Evolutionary conservation across 2,113 vertebrate species (phyloP).

Genomic region (Equus przewalskii): DNA sequence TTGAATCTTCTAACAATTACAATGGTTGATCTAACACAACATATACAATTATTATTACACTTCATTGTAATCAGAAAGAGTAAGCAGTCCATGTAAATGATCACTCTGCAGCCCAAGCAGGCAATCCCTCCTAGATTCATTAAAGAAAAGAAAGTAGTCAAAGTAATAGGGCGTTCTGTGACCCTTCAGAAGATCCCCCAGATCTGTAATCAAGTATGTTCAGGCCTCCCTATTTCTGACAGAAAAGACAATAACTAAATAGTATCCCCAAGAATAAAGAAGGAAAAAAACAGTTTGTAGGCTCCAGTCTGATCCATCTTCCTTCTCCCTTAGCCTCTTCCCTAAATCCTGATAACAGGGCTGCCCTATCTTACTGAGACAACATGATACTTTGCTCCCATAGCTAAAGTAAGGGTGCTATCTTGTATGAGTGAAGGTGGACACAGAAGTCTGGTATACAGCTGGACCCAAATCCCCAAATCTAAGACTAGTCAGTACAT

Average conservation of each 20-base stretch:
- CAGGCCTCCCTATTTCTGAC: neutral
- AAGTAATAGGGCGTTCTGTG: neutral
- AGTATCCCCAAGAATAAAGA: conserved; percentile 15
- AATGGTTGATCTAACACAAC: neutral
- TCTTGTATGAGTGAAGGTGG: neutral
- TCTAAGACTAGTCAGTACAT: neutral
- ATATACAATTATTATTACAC: neutral
- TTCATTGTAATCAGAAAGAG: neutral
- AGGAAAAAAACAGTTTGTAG: conserved; percentile 7
- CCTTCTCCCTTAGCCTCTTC: neutral
- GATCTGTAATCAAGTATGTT: neutral
- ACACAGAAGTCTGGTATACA: neutral
- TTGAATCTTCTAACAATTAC: neutral
- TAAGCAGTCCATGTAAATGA: neutral
- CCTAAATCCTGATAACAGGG: neutral
- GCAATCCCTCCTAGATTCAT: neutral
- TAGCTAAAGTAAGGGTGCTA: neutral
- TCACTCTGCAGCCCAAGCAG: neutral
- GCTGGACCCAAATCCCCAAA: neutral
- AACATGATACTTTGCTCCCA: conserved; percentile 16
- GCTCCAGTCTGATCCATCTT: neutral
- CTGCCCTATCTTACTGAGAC: neutral
- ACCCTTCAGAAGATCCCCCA: neutral
- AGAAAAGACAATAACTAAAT: neutral
- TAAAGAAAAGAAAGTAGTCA: conserved; percentile 40